Evolutionary conservation across 2,888 invertebrate genomes (phyloP), one percentile per base, ranked within the genome.

Genomic region (Mesochorus sp.): DNA sequence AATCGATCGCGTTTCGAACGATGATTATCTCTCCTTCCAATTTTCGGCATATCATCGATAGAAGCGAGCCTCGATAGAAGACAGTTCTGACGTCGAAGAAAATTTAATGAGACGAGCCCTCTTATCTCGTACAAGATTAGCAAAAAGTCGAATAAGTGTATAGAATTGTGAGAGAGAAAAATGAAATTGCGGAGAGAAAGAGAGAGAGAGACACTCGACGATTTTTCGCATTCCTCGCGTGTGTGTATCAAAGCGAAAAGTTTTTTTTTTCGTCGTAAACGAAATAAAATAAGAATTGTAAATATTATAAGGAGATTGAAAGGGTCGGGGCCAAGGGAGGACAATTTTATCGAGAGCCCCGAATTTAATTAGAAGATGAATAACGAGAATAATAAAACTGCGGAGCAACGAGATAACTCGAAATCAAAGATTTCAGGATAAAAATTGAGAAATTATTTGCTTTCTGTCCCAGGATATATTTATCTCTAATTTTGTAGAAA

Each of bases 31-130:
- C 26, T 49, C 17, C 17, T 51, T 53, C 19, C 26, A 66, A 39
- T 37, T 12, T 49, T 49, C 37, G 49, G 59, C 70, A 70, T 59
- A 70, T 70, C 59, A 57, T 19, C n/a, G 44, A 47, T 59, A 70
- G 59, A 59, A 26, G 10, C 17, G 42, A 17, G 39, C 1, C 26
- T 49, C 49, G 49, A 49, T 49, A 24, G 5, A 49, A 10, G 10
- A 10, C 26, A 5, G 2, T n/a, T 3, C 19, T 8, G 34, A 2
- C 5, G 4, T 26, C 26, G 28, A 42, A 26, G 42, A 28, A 14
- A 53, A 66, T n/a, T n/a, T n/a, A 12, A 61, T 12, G 31, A 31
- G 21, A 49, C 12, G 10, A 2, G n/a, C 3, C 53, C 1, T 17
- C n/a, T n/a, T 17, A 6, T 19, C 17, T 55, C 67, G 1, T 49